These are phyloP conservation scores for Notarius quadriscutis DNA, from an alignment of 2,113 vertebrate genomes.

Conservation along the genomic window DNA sequence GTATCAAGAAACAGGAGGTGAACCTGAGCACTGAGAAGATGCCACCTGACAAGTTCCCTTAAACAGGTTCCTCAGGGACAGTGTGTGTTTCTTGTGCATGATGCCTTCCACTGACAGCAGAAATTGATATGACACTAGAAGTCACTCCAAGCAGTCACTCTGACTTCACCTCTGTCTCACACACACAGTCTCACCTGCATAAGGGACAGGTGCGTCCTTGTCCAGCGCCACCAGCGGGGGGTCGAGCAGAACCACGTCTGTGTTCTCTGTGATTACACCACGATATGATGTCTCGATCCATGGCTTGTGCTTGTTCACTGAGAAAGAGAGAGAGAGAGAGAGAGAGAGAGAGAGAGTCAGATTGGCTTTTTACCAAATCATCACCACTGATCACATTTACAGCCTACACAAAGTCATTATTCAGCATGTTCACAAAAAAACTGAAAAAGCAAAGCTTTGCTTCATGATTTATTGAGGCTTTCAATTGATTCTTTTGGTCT, in stretches of 20 bases:
- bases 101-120: slow-evolving; percentile 23
- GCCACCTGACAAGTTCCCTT: not conserved
- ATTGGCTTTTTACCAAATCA: slow-evolving; percentile 1
- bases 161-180: not conserved
- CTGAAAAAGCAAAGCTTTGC: not conserved
- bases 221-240: slow-evolving; percentile 95
- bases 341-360: slow-evolving; percentile 25
- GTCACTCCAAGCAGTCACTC: not conserved
- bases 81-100: slow-evolving; percentile 7
- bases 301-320: slow-evolving; percentile 97
- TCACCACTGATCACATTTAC: not conserved
- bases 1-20: slow-evolving; percentile 3
- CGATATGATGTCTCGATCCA: slow-evolving; percentile 98
- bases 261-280: slow-evolving; percentile 94
- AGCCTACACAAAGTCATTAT: not conserved
- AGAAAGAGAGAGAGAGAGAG: slow-evolving; percentile 49
- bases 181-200: slow-evolving; percentile 79
- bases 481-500: not conserved
- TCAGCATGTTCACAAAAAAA: not conserved
- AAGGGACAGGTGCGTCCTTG: slow-evolving; percentile 93
- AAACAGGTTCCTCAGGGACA: not conserved
- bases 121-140: slow-evolving; percentile 29
- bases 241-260: slow-evolving; percentile 89
- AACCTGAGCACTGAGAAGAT: not conserved
- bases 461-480: not conserved